Percentiles rank a stretch among this genome's conserved stretches.
phyloP scores from a whole-genome alignment of 2,797 vertebrate genomes.

The Galagoides demidoff region DNA sequence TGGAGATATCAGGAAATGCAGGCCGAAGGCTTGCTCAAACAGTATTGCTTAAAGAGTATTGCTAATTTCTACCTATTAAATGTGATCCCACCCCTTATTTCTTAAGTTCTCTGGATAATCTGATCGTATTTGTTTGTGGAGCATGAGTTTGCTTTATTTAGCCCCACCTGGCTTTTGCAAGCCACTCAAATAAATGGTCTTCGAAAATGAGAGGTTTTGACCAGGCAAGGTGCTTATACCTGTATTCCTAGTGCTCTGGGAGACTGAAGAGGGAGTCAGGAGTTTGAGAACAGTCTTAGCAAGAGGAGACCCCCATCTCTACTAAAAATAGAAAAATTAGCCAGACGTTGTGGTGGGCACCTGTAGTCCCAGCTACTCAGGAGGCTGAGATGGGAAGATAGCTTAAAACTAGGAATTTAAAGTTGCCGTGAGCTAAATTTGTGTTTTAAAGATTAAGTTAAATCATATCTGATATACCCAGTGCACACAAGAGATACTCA shows the following conservation, averaged over 20 bases:
- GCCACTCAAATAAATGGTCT: not conserved
- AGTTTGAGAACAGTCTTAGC: too few relatives aligned
- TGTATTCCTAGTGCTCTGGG: too few relatives aligned
- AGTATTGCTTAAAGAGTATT: constrained; percentile 62
- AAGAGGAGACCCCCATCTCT: too few relatives aligned
- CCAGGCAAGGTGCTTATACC: too few relatives aligned
- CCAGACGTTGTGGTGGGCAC: too few relatives aligned
- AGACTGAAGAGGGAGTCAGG: too few relatives aligned
- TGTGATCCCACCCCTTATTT: constrained; percentile 52
- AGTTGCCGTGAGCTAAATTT: too few relatives aligned
- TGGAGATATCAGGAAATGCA: constrained; percentile 58
- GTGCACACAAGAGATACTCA: not conserved
- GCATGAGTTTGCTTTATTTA: constrained; percentile 35
- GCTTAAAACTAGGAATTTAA: too few relatives aligned
- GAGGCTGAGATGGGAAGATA: too few relatives aligned
- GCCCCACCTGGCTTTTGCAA: not conserved
- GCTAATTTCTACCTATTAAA: constrained; percentile 69
- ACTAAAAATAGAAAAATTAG: too few relatives aligned
- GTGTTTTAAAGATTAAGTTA: not conserved
- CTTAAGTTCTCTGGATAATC: constrained; percentile 63
- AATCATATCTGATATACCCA: not conserved
- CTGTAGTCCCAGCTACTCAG: too few relatives aligned
- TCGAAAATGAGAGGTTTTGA: not conserved
- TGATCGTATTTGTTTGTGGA: constrained; percentile 65
- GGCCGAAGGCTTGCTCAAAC: constrained; percentile 54